phyloP scores from a whole-genome alignment of 2,888 invertebrate species.

The Drosophila pseudotakahashii region DNA sequence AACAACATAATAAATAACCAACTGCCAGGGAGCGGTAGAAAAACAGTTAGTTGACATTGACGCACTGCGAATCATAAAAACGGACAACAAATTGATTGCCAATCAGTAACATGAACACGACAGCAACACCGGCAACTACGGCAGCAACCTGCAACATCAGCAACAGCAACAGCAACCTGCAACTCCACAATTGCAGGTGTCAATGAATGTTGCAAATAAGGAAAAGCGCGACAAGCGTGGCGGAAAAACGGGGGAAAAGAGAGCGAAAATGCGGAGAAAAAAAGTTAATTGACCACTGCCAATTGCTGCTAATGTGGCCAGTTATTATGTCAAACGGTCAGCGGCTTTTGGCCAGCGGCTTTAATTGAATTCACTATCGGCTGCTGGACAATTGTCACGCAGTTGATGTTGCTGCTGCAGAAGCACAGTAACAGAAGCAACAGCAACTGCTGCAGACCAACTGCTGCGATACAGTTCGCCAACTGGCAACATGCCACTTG shows the following conservation, averaged over 20 bases:
- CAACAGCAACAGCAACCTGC: constrained; percentile 31
- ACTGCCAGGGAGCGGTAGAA: constrained; percentile 17
- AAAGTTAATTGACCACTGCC: constrained; percentile 79
- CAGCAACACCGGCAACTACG: constrained; percentile 65
- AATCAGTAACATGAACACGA: constrained; percentile 78
- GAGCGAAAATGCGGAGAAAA: constrained; percentile 41
- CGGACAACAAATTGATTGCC: constrained; percentile 78
- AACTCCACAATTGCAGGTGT: constrained; percentile 71
- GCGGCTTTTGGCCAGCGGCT: constrained; percentile 24
- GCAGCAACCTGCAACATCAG: constrained; percentile 38
- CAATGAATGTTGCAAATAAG: constrained; percentile 78
- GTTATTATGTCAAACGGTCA: constrained; percentile 79
- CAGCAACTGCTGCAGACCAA: constrained; percentile 52
- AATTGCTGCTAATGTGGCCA: constrained; percentile 80
- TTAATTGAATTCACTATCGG: constrained; percentile 50
- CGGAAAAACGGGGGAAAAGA: constrained; percentile 30
- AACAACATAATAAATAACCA: constrained; percentile 66
- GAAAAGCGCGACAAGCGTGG: constrained; percentile 72
- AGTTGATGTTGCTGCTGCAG: constrained; percentile 30
- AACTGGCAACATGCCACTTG: constrained; percentile 67
- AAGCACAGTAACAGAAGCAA: no score
- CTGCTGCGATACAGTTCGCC: constrained; percentile 69
- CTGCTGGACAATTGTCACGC: constrained; percentile 53
- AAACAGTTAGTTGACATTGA: constrained; percentile 71
- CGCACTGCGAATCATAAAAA: constrained; percentile 80